A percentile compares a stretch with the other conserved stretches of the same genome.
Evolutionary conservation across 2,888 invertebrate genomes (phyloP).

Genomic region (Allolobophora icterica): DNA sequence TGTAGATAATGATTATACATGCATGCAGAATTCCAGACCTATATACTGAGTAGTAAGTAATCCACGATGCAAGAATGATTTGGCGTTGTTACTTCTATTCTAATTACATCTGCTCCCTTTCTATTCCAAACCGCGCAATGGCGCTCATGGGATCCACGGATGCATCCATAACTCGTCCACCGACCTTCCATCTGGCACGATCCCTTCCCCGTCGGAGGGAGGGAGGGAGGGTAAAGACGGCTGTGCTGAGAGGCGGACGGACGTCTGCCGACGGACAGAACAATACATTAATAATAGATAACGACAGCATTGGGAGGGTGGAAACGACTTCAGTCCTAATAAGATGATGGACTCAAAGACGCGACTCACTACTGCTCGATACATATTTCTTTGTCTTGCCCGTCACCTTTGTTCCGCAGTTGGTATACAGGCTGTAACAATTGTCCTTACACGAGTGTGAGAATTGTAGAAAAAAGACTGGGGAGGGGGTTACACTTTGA

Average conservation of each 20-base stretch:
- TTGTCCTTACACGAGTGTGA: no score
- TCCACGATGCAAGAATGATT: no score
- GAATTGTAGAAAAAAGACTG: no score
- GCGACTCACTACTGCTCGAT: background rate
- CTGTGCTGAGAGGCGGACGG: background rate
- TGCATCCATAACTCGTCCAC: background rate
- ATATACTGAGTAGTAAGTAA: no score
- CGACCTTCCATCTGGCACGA: background rate
- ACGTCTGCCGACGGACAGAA: background rate
- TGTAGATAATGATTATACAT: no score
- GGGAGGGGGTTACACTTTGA: no score
- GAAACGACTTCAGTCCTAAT: background rate
- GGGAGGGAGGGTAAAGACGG: background rate
- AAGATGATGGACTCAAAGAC: background rate
- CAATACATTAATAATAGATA: background rate
- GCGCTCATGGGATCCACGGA: background rate
- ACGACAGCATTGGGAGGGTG: background rate
- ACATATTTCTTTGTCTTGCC: background rate
- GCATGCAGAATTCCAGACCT: no score
- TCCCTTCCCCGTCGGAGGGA: background rate
- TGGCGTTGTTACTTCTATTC: no score
- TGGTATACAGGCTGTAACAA: background rate
- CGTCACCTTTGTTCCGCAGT: background rate
- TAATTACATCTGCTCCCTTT: background rate
- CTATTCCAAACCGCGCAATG: background rate